Evolutionary conservation across 2,888 invertebrate species (phyloP).

Genomic region (Ophraella communa): DNA sequence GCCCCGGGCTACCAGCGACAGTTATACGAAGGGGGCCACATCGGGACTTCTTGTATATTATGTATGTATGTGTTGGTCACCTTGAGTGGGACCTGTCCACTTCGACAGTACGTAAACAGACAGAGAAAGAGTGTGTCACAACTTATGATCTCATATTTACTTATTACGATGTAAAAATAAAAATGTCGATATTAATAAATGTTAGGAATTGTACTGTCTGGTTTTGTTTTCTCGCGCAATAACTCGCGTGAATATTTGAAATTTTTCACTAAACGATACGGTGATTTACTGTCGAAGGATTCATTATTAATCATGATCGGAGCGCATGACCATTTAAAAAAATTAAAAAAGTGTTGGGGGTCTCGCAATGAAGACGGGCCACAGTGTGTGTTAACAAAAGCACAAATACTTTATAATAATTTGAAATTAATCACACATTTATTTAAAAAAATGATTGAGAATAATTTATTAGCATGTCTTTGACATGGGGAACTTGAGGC

Average conservation of each 20-base stretch:
- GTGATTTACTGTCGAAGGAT: too few species aligned
- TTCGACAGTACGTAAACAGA: slow-evolving; percentile 20
- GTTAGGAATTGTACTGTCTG: background rate
- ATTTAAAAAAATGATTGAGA: too few species aligned
- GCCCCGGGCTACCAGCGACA: slow-evolving; percentile 32
- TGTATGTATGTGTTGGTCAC: slow-evolving; percentile 40
- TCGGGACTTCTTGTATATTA: slow-evolving; percentile 34
- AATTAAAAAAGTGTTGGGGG: too few species aligned
- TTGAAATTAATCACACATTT: too few species aligned
- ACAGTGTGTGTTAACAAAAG: too few species aligned
- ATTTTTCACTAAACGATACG: background rate
- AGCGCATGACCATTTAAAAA: too few species aligned
- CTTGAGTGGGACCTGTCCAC: slow-evolving; percentile 42
- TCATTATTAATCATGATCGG: too few species aligned
- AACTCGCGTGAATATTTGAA: background rate
- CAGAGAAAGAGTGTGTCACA: slow-evolving; percentile 16
- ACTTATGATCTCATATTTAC: slow-evolving; percentile 25
- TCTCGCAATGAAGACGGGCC: too few species aligned
- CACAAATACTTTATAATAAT: too few species aligned
- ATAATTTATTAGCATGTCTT: too few species aligned
- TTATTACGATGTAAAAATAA: slow-evolving; percentile 1
- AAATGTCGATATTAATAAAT: background rate
- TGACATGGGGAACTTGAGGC: too few species aligned
- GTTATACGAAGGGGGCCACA: slow-evolving; percentile 35
- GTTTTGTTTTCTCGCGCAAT: background rate